Base-by-base conservation (phyloP, 2,888 invertebrate genomes). In the Acronicta psi region DNA sequence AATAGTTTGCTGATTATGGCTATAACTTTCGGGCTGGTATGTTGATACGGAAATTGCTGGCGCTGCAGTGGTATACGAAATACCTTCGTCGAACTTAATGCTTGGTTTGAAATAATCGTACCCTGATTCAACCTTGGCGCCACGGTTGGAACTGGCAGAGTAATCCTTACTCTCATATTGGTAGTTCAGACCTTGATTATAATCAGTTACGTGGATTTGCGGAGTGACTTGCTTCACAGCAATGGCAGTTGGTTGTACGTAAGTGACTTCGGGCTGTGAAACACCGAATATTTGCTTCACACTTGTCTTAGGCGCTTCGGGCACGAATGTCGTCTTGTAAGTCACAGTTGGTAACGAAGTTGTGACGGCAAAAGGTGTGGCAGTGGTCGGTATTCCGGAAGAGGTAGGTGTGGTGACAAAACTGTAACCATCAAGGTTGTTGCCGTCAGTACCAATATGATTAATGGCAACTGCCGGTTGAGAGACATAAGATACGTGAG, bases 261-360 rank as follows among this genome's bases (percentile, higher is more conserved):
- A 88, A 2, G 94, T 92, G 1, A 94, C 82, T 34, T 89, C 84
- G 9, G 94, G 93, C 71, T 92, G 93, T 36, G 91, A 81, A 55
- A 88, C 87, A 10, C 92, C 91, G 43, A 94, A 94, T 63, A 94
- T 80, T 85, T 94, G 90, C 65, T 91, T 92, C 2, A 94, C 80
- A 59, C 84, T 91, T 1, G 90, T 86, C 67, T 85, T 93, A 10
- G 94, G 93, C 29, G 81, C 82, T 80, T 89, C 83, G 34, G 92
- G 88, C 0, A 92, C 84, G 54, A 84, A 92, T 0, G 90, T 87
- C 17, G 92, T 91, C 79, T 86, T 93, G 44, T 90, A 92, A 0
- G 90, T 82, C 0, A 86, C 75, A 14, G 80, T 60, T 2, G 92
- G 92, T 52, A 90, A 67, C 10, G 92, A 82, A 34, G 90, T 88